These are phyloP conservation scores for Cryptomyrus ogoouensis DNA, from an alignment of 2,113 vertebrate species.

Conservation along the genomic window DNA sequence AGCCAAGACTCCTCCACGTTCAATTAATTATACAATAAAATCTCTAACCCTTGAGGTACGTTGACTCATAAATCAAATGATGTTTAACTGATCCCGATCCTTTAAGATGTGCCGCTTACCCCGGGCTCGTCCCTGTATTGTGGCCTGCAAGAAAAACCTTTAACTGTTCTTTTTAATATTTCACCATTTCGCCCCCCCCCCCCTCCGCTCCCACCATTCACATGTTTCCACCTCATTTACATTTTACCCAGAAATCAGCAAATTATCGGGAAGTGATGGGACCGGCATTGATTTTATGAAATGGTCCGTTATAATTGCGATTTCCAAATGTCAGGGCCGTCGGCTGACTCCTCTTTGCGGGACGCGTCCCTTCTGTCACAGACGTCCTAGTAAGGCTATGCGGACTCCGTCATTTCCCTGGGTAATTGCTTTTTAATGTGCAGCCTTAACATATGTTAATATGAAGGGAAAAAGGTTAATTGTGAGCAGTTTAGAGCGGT, in stretches of 20 bases:
- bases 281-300: neutral
- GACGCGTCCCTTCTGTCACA: neutral
- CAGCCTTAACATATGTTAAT: conserved; percentile 19
- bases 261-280: neutral
- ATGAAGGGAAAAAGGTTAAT: conserved; percentile 16
- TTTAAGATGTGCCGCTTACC: conserved; percentile 34
- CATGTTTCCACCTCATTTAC: neutral
- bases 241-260: neutral
- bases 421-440: conserved; percentile 16
- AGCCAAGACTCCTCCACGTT: conserved; percentile 18
- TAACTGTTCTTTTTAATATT: conserved; percentile 28
- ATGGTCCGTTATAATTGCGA: conserved; percentile 6
- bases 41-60: conserved; percentile 28
- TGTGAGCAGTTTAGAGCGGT: neutral
- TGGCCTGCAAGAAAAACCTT: conserved; percentile 31
- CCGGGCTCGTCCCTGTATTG: conserved; percentile 37
- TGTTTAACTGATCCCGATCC: conserved; percentile 26
- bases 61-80: conserved; percentile 48
- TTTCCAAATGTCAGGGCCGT: neutral
- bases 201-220: neutral
- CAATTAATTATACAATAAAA: conserved; percentile 41
- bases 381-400: neutral
- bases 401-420: neutral
- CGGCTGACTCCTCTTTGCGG: neutral
- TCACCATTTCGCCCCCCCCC: neutral